Conservation (phyloP, 2,888 invertebrate species). For the Endomychus coccineus region DNA sequence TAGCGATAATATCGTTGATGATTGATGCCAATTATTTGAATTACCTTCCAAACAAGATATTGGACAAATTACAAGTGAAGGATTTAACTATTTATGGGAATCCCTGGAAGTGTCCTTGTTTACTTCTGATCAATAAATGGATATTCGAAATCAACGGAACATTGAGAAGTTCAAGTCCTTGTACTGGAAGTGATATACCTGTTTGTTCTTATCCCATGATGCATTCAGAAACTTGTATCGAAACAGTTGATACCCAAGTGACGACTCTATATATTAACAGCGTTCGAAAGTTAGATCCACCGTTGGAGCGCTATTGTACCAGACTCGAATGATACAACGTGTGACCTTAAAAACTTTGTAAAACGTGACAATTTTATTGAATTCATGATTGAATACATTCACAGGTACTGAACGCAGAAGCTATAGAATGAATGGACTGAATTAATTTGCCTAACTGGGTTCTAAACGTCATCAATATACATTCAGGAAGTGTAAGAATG, state of each 20-base stretch:
- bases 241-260: slow-evolving; percentile 6
- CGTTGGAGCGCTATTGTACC: slow-evolving; percentile 4
- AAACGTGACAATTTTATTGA: too few species aligned
- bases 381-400: too few species aligned
- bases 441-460: too few species aligned
- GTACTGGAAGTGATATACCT: slow-evolving; percentile 4
- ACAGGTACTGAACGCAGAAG: too few species aligned
- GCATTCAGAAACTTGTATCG: slow-evolving; percentile 7
- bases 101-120: slow-evolving; percentile 31
- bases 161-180: slow-evolving; percentile 2
- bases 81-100: slow-evolving; percentile 24
- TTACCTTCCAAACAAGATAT: slow-evolving; percentile 23
- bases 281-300: not conserved
- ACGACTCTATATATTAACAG: slow-evolving; percentile 2
- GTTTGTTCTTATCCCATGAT: slow-evolving; percentile 5
- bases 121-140: slow-evolving; percentile 24
- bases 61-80: slow-evolving; percentile 22
- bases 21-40: slow-evolving; percentile 28
- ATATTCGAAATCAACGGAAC: slow-evolving; percentile 14
- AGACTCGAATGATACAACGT: slow-evolving; percentile 7
- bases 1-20: slow-evolving; percentile 19
- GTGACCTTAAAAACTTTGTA: too few species aligned
- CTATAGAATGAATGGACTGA: too few species aligned
- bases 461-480: too few species aligned
- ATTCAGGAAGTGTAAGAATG: too few species aligned